These are phyloP conservation scores for Drosophila miranda DNA, from an alignment of 1,140 invertebrate species.

Conservation along the genomic window DNA sequence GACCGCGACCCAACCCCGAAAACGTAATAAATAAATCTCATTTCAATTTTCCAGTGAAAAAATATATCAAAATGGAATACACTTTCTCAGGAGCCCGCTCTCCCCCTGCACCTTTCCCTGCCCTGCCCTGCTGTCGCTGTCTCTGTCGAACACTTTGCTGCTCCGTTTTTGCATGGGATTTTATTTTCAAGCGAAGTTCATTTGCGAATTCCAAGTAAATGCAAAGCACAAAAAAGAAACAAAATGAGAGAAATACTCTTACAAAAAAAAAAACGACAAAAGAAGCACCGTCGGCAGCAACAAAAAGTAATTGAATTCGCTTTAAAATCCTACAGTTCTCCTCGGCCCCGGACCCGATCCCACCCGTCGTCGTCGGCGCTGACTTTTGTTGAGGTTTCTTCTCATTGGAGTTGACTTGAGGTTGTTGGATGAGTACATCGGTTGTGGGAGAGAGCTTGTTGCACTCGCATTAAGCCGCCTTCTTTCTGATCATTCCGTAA, in stretches of 20 bases:
- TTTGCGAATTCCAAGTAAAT: slow-evolving; percentile 78
- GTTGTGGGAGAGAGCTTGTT: no score
- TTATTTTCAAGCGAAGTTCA: slow-evolving; percentile 80
- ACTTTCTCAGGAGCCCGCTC: slow-evolving; percentile 60
- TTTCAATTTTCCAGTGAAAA: slow-evolving; percentile 77
- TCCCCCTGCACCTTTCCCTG: not conserved
- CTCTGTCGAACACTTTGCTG: slow-evolving; percentile 62
- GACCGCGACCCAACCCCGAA: slow-evolving; percentile 26
- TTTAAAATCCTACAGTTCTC: slow-evolving; percentile 67
- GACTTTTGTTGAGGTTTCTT: slow-evolving; percentile 52
- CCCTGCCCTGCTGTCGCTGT: not conserved
- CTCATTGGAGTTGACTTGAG: slow-evolving; percentile 32
- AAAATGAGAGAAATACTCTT: slow-evolving; percentile 13
- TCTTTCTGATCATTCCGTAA: no score
- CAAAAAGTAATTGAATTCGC: slow-evolving; percentile 80
- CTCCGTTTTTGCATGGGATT: slow-evolving; percentile 77
- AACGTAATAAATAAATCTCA: slow-evolving; percentile 80
- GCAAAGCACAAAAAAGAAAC: slow-evolving; percentile 44
- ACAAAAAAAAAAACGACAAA: slow-evolving; percentile 26
- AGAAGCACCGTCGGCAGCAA: slow-evolving; percentile 46
- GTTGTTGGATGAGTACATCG: slow-evolving; percentile 23
- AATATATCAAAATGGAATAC: slow-evolving; percentile 78
- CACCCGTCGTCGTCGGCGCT: slow-evolving; percentile 23
- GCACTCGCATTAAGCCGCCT: no score
- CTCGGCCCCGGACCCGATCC: not conserved